These are phyloP conservation scores for Noctilio leporinus DNA, from an alignment of 2,113 vertebrate species.

Conservation along the genomic window DNA sequence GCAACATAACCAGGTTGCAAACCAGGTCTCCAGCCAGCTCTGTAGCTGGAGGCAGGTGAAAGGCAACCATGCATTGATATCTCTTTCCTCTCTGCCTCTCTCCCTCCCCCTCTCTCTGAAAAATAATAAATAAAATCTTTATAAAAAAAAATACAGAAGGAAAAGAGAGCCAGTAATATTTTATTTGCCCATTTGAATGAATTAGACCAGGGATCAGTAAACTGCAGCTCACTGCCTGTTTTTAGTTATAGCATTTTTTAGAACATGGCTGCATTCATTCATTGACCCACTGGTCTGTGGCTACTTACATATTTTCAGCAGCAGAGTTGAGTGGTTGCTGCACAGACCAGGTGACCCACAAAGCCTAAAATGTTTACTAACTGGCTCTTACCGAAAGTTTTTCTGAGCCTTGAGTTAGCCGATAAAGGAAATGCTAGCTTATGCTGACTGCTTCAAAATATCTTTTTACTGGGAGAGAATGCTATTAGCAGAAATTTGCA, in stretches of 20 bases:
- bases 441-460: slow-evolving; percentile 1
- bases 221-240: neutral
- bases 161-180: neutral
- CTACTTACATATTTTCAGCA: neutral
- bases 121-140: no score
- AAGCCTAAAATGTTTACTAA: slow-evolving; percentile 14
- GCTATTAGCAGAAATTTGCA: neutral
- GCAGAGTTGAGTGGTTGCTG: neutral
- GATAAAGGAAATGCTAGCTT: neutral
- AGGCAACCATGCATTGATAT: no score
- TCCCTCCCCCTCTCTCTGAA: no score
- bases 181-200: neutral
- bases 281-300: neutral
- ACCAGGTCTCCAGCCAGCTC: no score
- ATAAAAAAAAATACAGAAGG: neutral
- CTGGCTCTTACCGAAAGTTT: neutral
- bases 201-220: neutral
- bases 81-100: no score
- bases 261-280: neutral
- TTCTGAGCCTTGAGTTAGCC: neutral
- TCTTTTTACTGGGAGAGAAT: neutral
- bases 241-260: slow-evolving; percentile 24
- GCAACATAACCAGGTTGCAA: no score
- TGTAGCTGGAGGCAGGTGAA: no score
- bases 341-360: neutral